These are phyloP conservation scores for Porphyrio hochstetteri DNA, from an alignment of 2,113 vertebrate species.

Conservation along the genomic window DNA sequence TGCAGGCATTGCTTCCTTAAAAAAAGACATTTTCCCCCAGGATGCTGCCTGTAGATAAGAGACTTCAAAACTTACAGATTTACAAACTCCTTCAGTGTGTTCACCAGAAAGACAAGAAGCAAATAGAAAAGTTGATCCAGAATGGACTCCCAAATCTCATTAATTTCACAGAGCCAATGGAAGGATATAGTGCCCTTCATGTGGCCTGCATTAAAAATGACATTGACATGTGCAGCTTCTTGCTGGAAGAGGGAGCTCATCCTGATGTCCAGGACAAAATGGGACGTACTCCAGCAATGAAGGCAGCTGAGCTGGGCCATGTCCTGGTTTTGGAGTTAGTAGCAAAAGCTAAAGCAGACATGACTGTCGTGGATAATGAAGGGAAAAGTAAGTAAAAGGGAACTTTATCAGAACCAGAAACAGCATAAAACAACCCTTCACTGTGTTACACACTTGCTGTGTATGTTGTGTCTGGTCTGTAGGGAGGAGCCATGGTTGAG, in stretches of 20 bases:
- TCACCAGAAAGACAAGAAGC: constrained; percentile 75
- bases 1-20: constrained; percentile 9
- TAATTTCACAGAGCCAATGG: constrained; percentile 84
- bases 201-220: constrained; percentile 83
- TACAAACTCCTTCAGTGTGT: constrained; percentile 89
- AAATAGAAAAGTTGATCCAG: constrained; percentile 83
- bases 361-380: constrained; percentile 84
- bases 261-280: constrained; percentile 83
- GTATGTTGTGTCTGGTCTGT: neutral
- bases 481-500: neutral
- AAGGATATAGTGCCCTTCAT: constrained; percentile 84
- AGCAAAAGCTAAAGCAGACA: constrained; percentile 78
- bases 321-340: constrained; percentile 80
- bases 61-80: constrained; percentile 85
- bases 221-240: constrained; percentile 82
- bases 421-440: neutral
- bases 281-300: constrained; percentile 86
- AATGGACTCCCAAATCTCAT: constrained; percentile 85
- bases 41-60: constrained; percentile 75
- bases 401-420: neutral
- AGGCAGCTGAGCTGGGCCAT: constrained; percentile 87
- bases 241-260: constrained; percentile 81
- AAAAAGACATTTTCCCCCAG: neutral
- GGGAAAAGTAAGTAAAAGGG: constrained; percentile 83
- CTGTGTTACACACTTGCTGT: neutral